Evolutionary conservation across 2,888 invertebrate species (phyloP).

Genomic region (Metacarcinus magister): DNA sequence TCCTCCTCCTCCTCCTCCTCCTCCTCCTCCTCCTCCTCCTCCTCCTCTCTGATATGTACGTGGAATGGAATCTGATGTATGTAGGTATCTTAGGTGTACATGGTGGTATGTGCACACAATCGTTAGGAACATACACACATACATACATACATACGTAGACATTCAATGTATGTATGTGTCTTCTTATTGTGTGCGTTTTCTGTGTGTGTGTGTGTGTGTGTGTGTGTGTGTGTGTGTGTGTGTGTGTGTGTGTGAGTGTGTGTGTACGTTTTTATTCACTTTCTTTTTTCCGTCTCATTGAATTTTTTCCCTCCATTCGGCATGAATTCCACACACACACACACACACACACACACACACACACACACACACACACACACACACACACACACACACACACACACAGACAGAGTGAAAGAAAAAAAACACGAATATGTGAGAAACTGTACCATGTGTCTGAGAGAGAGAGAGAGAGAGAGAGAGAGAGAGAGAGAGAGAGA

Average conservation of each 20-base stretch:
- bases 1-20: conserved; percentile 16
- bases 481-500: conserved; percentile 43
- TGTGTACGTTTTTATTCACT: not conserved
- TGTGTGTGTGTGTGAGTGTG: not conserved
- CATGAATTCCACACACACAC: not conserved
- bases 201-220: not conserved
- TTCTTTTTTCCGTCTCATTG: too few species aligned
- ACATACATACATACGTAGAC: not conserved
- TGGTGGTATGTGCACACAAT: not conserved
- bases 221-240: not conserved
- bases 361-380: not conserved
- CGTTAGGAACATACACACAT: not conserved
- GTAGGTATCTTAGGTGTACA: conserved; percentile 15
- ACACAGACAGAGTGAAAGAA: not conserved
- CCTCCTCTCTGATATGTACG: not conserved
- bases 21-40: not conserved
- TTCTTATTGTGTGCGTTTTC: not conserved
- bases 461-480: conserved; percentile 11
- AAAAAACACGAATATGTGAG: not conserved
- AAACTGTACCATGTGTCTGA: not conserved
- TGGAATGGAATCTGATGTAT: not conserved
- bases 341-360: conserved; percentile 35
- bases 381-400: not conserved
- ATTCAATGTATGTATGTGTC: too few species aligned
- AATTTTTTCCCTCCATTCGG: too few species aligned